phyloP scores from a whole-genome alignment of 2,113 vertebrate species.

The Eurystomus gularis region DNA sequence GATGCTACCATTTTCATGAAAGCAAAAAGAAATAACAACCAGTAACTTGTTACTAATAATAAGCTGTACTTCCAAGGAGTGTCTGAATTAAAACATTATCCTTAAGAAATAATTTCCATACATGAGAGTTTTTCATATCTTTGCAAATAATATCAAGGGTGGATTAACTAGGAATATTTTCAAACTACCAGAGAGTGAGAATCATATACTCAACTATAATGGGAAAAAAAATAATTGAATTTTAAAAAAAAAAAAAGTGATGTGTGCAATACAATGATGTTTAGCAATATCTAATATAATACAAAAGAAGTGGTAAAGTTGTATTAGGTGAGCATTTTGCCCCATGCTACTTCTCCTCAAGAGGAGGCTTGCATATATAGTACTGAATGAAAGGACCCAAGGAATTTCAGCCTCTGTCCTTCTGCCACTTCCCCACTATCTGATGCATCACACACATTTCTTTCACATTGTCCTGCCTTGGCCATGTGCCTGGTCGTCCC shows the following conservation, averaged over 20 bases:
- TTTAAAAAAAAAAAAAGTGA: background rate
- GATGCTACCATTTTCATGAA: background rate
- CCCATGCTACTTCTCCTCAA: background rate
- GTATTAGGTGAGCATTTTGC: background rate
- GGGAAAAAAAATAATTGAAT: background rate
- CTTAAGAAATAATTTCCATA: background rate
- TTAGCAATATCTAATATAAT: background rate
- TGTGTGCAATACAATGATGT: background rate
- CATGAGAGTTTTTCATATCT: background rate
- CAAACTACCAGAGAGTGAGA: background rate
- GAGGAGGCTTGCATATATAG: background rate
- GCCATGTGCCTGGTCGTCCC: background rate
- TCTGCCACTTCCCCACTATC: background rate
- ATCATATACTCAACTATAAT: background rate
- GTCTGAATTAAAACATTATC: background rate
- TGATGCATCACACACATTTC: background rate
- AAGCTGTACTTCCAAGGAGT: background rate
- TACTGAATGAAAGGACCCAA: background rate
- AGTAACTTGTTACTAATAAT: background rate
- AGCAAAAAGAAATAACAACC: rapidly evolving
- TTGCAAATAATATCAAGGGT: background rate
- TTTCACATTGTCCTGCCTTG: background rate
- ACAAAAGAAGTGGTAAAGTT: background rate
- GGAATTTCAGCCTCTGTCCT: background rate
- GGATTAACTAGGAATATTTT: background rate